Evolutionary conservation across 2,113 vertebrate species (phyloP).

Genomic region (Charina bottae): DNA sequence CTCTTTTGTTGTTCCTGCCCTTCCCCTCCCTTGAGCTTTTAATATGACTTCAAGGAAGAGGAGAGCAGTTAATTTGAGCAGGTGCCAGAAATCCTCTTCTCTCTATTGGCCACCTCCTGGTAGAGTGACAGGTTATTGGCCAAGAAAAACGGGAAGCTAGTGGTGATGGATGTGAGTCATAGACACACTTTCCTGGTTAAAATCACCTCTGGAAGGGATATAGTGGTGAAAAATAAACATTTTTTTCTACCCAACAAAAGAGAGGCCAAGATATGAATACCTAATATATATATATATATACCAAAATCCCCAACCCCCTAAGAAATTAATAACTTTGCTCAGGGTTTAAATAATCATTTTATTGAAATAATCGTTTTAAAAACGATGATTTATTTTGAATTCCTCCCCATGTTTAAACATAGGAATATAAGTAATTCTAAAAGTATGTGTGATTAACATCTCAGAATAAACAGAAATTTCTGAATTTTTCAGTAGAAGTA

Average conservation of each 20-base stretch:
- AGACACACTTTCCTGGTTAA: slow-evolving; percentile 41
- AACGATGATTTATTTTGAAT: neutral
- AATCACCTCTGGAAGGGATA: slow-evolving; percentile 51
- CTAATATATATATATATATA: neutral
- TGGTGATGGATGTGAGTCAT: slow-evolving; percentile 56
- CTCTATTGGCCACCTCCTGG: neutral
- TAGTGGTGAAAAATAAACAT: slow-evolving; percentile 32
- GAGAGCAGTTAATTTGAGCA: neutral
- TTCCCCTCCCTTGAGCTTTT: neutral
- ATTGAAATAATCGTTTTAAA: neutral
- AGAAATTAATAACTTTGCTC: neutral
- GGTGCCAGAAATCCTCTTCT: slow-evolving; percentile 15
- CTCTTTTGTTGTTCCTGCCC: neutral
- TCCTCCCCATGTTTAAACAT: fast-evolving
- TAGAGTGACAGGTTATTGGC: slow-evolving; percentile 48
- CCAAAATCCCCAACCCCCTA: neutral
- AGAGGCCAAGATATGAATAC: neutral
- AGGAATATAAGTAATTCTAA: neutral
- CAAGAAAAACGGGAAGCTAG: neutral
- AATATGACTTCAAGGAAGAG: slow-evolving; percentile 30
- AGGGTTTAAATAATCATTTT: neutral
- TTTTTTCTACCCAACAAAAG: neutral
- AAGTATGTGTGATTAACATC: neutral
- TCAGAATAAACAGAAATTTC: slow-evolving; percentile 35
- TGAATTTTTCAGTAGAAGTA: slow-evolving; percentile 36